Evolutionary conservation across 2,888 invertebrate genomes (phyloP).

Genomic region (Ferrisia virgata): DNA sequence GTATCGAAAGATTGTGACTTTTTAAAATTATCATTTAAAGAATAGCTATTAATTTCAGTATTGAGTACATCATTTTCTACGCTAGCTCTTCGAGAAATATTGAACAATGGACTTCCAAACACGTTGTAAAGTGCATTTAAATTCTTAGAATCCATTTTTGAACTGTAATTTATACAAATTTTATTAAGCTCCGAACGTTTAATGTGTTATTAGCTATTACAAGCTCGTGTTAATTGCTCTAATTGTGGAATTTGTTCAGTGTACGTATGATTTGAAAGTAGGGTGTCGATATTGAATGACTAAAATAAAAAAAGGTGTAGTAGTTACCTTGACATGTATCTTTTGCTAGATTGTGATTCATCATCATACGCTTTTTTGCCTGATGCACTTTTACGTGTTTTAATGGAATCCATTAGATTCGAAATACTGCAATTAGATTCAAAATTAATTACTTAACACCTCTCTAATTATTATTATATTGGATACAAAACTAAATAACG

Average conservation of each 20-base stretch:
- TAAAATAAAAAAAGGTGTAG: background rate
- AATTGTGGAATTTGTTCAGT: background rate
- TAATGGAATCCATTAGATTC: slow-evolving; percentile 17
- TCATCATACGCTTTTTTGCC: background rate
- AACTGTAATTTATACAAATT: slow-evolving; percentile 24
- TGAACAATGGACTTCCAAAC: slow-evolving; percentile 5
- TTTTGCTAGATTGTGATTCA: background rate
- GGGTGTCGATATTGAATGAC: background rate
- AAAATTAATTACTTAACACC: background rate
- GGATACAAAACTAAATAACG: too few relatives aligned
- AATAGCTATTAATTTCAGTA: background rate
- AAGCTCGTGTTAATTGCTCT: background rate
- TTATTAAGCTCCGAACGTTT: background rate
- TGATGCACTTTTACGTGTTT: slow-evolving; percentile 26
- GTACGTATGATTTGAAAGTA: background rate
- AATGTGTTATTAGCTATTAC: background rate
- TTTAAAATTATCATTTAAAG: background rate
- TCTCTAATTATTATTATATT: too few relatives aligned
- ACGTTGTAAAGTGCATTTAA: slow-evolving; percentile 6
- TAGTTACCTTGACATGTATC: slow-evolving; percentile 24
- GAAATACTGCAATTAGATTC: background rate
- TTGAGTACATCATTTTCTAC: slow-evolving; percentile 19
- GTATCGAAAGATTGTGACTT: background rate
- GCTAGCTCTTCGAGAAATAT: slow-evolving; percentile 25
- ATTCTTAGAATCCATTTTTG: slow-evolving; percentile 13